Base-by-base conservation (phyloP, 2,888 invertebrate species). In the Epirrhoe alternata region DNA sequence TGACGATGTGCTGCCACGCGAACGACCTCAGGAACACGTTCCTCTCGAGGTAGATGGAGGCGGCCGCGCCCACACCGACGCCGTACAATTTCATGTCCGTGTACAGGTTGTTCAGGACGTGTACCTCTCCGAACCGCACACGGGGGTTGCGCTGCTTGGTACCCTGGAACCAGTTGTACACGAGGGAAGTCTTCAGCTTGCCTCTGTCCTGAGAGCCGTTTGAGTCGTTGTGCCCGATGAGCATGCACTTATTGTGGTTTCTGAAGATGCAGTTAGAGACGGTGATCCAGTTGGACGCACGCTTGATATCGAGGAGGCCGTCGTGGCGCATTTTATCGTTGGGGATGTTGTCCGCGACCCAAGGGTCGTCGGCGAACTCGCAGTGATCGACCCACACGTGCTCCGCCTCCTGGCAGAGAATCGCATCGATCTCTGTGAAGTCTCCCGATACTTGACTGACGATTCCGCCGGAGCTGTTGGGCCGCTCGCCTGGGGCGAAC, bases 231-330 rank as follows among this genome's bases (percentile, higher is more conserved):
- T 71, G 68, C 3, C 73, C 73, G 17, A 71, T 61, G 0, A 73
- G 64, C 38, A 61, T 68, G 53, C 33, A 31, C 60, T 71, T 69
- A 66, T 73, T 73, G 61, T 73, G 73, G 66, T 71, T 66, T 6
- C 69, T 57, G 69, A 73, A 73, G 59, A 73, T 64, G 63, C 65
- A 68, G 65, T 73, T 54, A 1, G 73, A 71, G 6, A 73, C 57
- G 50, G 73, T 70, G 61, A 73, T 35, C 49, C 51, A 70, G 71
- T 71, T 67, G 54, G 73, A 68, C 6, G 33, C 71, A 16, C 60
- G 66, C 54, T 67, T 67, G 61, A 73, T 67, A 57, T 73, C 69
- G 10, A 73, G 52, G 16, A 67, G 61, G 2, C 73, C 73, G 59
- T 71, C 71, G 66, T 71, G 73, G 5, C 73, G 62, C 64, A 61